A percentile compares a stretch with the other conserved stretches of the same genome.
phyloP scores from a whole-genome alignment of 2,113 vertebrate genomes.

The Grallaria varia region DNA sequence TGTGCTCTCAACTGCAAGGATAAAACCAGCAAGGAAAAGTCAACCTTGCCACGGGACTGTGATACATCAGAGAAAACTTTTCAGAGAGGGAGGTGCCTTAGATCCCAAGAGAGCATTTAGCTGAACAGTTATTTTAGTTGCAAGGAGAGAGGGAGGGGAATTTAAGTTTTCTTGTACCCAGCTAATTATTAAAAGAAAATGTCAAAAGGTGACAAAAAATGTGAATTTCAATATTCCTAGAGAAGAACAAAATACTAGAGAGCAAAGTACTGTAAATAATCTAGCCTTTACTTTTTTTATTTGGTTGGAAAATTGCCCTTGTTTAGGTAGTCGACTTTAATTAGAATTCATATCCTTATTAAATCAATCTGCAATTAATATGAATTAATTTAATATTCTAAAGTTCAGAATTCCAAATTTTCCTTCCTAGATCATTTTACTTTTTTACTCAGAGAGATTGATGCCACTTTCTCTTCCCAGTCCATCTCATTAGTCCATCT shows the following conservation, averaged over 20 bases:
- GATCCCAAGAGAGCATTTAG: neutral
- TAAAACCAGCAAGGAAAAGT: neutral
- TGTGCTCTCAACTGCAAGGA: neutral
- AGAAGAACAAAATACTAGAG: neutral
- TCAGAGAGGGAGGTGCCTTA: neutral
- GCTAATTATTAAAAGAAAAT: neutral
- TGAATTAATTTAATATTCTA: neutral
- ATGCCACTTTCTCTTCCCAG: neutral
- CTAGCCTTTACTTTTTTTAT: neutral
- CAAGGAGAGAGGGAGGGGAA: neutral
- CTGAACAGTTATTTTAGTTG: conserved; percentile 32
- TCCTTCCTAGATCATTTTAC: neutral
- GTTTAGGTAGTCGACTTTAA: neutral
- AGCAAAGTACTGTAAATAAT: neutral
- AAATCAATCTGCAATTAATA: neutral
- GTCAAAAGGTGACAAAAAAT: conserved; percentile 7
- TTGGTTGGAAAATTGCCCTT: neutral
- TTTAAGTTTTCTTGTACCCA: neutral
- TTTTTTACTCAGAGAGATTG: neutral
- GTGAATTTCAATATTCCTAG: neutral
- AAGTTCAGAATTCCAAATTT: neutral
- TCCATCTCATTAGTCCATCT: neutral
- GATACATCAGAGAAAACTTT: neutral
- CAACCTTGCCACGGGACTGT: neutral
- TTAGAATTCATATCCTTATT: neutral